Evolutionary conservation across 2,888 invertebrate genomes (phyloP), one percentile per base, ranked within the genome.

Genomic region (Colostygia pectinataria): DNA sequence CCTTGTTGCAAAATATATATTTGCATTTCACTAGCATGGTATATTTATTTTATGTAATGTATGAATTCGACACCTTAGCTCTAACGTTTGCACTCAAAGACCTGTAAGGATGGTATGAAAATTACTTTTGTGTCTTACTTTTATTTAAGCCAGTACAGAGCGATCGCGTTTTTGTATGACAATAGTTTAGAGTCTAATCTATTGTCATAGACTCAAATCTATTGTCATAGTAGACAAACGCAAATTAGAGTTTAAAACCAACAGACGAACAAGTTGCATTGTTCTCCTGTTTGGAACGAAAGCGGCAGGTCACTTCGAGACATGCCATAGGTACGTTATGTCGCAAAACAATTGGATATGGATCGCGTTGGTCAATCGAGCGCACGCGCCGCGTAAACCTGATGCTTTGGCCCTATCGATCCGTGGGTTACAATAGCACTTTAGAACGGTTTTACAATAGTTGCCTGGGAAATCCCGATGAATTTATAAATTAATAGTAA

Each of bases 331-430:
- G 2, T 40, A 25, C 8, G 18, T 41, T 50, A 48, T 79, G 77
- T 79, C 68, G 78, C 75, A 83, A 85, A 76, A 54, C 37, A 52
- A 66, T 68, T 75, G 59, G 64, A 77, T 82, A 79, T 72, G 75
- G 79, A 71, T 64, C 61, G 63, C 45, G 57, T 80, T 81, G 71
- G 75, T 71, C 74, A 80, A 82, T 66, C 67, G 59, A 56, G 47
- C 65, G 66, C 65, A 56, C 51, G 65, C 65, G 64, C 59, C 55
- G 39, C 28, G 3, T 27, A 33, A n/a, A n/a, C n/a, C n/a, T n/a
- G 18, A 34, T 34, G 28, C 25, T 38, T 39, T 41, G 40, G 27
- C 27, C 32, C 31, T 45, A 33, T 45, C 32, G 25, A 28, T 20
- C 34, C 34, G 13, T 46, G 25, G 33, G 53, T 9, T 12, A 40